Evolutionary conservation across 2,113 vertebrate genomes (phyloP), one percentile per base, ranked within the genome.

Genomic region (Serilophus lunatus): DNA sequence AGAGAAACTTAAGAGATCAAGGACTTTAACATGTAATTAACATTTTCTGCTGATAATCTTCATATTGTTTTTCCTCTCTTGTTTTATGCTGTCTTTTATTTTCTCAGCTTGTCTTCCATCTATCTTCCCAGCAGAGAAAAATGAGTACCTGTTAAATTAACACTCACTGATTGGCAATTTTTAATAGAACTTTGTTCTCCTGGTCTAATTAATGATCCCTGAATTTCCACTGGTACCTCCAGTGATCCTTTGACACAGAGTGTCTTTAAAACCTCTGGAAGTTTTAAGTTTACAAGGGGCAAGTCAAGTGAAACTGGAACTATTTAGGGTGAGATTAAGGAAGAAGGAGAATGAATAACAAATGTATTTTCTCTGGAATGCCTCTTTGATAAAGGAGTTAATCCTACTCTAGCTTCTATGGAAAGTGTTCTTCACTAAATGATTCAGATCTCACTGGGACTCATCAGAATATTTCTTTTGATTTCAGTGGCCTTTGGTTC

Each of bases 11-110:
- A 72, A 81, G 80, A 79, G 59, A 74, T 69, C 82, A 59, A 87
- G 61, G 49, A 23, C 23, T 91, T 88, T 76, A 65, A 82, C 83
- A 56, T 66, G 47, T 93, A 92, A 95, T 93, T 96, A 93, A 85
- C 86, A 33, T 91, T 92, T 92, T 92, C 20, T 78, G 42, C 74
- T 85, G 78, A 83, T 87, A 93, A 92, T 76, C 47, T 70, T 92
- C 60, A 38, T 60, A 60, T 65, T 80, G 59, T 20, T 81, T 85
- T 82, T 23, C 29, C 31, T 12, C 3, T 61, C 44, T 83, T 84
- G 18, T 35, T 82, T 92, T 84, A 63, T 87, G 45, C 36, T 82
- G 26, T 33, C 16, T 79, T 86, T 65, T 93, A 84, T 82, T 96
- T 89, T 83, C 87, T 54, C 83, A 51, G 75, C 50, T 91, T 92